Percentiles rank a stretch among this genome's conserved stretches.
Conservation (phyloP, 1,140 invertebrate genomes). For the Drosophila prosaltans region DNA sequence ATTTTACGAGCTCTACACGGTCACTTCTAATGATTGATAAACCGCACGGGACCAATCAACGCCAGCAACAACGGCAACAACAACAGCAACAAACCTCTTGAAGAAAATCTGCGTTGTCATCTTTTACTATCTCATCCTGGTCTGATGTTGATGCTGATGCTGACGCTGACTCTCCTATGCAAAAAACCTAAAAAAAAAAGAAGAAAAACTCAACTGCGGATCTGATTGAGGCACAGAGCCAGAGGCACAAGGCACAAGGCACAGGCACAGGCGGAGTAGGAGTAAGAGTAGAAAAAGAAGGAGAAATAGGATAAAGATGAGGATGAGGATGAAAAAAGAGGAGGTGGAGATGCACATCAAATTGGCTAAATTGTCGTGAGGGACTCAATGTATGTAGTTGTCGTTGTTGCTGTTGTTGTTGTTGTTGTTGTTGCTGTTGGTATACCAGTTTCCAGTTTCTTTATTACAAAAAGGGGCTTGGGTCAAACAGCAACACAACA, state of each 20-base stretch:
- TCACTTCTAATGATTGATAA: conserved; percentile 77
- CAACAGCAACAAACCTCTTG: conserved; percentile 29
- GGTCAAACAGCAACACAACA: conserved; percentile 71
- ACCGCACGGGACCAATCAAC: conserved; percentile 76
- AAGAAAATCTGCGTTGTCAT: conserved; percentile 53
- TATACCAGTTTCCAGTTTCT: conserved; percentile 80
- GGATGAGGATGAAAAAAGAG: not conserved
- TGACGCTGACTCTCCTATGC: conserved; percentile 34
- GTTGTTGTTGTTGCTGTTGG: conserved; percentile 56
- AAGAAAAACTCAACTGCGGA: conserved; percentile 30
- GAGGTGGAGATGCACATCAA: conserved; percentile 60
- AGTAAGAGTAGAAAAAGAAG: not conserved
- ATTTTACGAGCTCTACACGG: conserved; percentile 55
- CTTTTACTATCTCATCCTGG: conserved; percentile 28
- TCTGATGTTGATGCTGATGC: not conserved
- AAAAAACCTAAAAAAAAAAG: conserved; percentile 35
- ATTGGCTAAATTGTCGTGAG: conserved; percentile 77
- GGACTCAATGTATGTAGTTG: conserved; percentile 28
- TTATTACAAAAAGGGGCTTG: conserved; percentile 78
- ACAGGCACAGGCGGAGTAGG: not conserved
- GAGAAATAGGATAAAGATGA: conserved; percentile 1
- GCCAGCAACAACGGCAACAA: conserved; percentile 30
- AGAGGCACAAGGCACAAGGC: not conserved
- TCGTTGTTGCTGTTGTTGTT: conserved; percentile 27
- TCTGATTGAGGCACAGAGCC: conserved; percentile 11